phyloP scores from a whole-genome alignment of 1,140 invertebrate genomes.

The Steinernema khuongi region DNA sequence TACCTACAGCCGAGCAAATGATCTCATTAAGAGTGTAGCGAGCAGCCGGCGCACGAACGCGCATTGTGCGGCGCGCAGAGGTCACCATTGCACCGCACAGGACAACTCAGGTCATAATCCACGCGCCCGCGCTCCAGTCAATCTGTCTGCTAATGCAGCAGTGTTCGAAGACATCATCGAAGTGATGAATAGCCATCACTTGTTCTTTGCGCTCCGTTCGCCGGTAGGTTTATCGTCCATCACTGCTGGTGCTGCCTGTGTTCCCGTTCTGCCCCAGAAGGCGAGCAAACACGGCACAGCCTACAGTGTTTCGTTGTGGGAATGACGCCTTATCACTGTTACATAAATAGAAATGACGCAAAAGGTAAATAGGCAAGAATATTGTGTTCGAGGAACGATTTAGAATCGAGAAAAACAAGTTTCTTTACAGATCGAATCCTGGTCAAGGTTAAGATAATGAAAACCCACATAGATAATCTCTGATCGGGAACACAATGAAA shows the following conservation, averaged over 20 bases:
- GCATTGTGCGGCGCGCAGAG: neutral
- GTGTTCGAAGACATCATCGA: neutral
- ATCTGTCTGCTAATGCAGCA: slow-evolving; percentile 4
- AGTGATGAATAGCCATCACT: neutral
- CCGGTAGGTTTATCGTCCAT: neutral
- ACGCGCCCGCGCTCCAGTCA: neutral
- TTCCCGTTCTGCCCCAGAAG: neutral
- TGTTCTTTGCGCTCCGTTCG: neutral
- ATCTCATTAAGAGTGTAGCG: slow-evolving; percentile 2
- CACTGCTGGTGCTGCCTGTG: neutral
- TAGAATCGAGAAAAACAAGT: no score
- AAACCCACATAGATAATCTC: neutral
- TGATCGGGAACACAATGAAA: neutral
- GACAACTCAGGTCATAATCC: neutral
- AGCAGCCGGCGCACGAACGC: neutral
- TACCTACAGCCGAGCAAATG: slow-evolving; percentile 14
- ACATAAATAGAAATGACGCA: no score
- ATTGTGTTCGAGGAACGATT: no score
- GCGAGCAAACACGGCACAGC: neutral
- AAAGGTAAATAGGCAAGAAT: no score
- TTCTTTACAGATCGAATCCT: no score
- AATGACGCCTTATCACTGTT: neutral
- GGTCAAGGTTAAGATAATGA: no score
- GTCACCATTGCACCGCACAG: neutral
- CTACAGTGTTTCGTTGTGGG: neutral